Evolutionary conservation across 2,888 invertebrate species (phyloP).

Genomic region (Caenorhabditis afra): DNA sequence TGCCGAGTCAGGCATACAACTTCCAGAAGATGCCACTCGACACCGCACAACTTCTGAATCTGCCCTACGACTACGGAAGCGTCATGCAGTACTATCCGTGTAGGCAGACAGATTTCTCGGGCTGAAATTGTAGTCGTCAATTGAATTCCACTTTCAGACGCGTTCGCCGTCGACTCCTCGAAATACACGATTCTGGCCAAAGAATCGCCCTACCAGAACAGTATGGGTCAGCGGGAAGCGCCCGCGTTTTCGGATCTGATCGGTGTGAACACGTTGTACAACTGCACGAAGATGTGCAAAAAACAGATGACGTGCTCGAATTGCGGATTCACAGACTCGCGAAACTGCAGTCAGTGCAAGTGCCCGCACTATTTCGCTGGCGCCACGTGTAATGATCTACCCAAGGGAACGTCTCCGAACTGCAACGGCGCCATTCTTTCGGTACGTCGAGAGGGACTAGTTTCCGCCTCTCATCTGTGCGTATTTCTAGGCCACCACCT

Average conservation of each 20-base stretch:
- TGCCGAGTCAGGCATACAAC: slow-evolving; percentile 53
- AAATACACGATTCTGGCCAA: slow-evolving; percentile 59
- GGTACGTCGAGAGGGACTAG: slow-evolving; percentile 8
- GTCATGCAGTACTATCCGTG: slow-evolving; percentile 69
- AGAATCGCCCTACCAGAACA: slow-evolving; percentile 54
- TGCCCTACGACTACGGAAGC: slow-evolving; percentile 67
- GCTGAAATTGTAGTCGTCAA: not conserved
- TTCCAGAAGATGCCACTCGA: slow-evolving; percentile 58
- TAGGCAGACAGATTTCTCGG: slow-evolving; percentile 27
- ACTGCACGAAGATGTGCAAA: slow-evolving; percentile 49
- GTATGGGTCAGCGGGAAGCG: slow-evolving; percentile 61
- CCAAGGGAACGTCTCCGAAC: slow-evolving; percentile 36
- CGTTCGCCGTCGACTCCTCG: slow-evolving; percentile 55
- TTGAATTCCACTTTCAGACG: slow-evolving; percentile 52
- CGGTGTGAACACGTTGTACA: slow-evolving; percentile 59
- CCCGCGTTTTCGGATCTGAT: slow-evolving; percentile 66
- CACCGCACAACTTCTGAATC: slow-evolving; percentile 46
- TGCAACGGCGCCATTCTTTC: slow-evolving; percentile 51
- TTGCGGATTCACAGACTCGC: slow-evolving; percentile 50
- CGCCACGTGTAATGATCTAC: slow-evolving; percentile 29
- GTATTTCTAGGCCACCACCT: slow-evolving; percentile 49
- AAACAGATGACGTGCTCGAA: slow-evolving; percentile 41
- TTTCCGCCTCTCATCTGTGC: not conserved
- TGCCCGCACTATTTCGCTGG: slow-evolving; percentile 56
- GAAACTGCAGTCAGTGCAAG: slow-evolving; percentile 57